phyloP scores from a whole-genome alignment of 2,797 vertebrate species.

The Labeo calbasu region DNA sequence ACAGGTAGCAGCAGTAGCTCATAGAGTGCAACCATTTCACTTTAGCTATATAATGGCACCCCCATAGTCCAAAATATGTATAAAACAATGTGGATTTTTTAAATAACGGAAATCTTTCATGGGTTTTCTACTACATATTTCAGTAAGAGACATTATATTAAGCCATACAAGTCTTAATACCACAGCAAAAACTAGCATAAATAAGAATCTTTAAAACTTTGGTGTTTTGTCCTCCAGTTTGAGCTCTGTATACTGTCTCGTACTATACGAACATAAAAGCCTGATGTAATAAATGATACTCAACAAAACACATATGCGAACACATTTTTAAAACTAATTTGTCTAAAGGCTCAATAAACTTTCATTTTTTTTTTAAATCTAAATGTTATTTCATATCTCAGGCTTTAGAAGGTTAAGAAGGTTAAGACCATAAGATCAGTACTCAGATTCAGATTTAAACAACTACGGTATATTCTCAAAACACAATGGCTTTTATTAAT shows the following conservation, averaged over 20 bases:
- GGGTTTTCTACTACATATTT: too few relatives aligned
- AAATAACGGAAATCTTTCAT: too few relatives aligned
- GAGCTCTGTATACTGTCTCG: neutral
- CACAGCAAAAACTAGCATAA: too few relatives aligned
- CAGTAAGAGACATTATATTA: too few relatives aligned
- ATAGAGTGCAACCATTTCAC: too few relatives aligned
- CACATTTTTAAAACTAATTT: neutral
- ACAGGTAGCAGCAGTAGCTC: too few relatives aligned
- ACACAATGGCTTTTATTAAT: constrained; percentile 1
- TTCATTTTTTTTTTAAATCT: too few relatives aligned
- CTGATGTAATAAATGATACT: neutral
- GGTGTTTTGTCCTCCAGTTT: neutral
- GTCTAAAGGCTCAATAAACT: neutral
- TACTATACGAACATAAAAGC: neutral
- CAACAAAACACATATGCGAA: neutral
- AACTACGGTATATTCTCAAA: neutral
- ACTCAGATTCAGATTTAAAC: neutral
- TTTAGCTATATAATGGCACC: too few relatives aligned
- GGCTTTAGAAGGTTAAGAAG: neutral
- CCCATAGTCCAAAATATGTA: too few relatives aligned
- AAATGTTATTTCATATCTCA: neutral
- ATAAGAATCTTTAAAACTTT: too few relatives aligned
- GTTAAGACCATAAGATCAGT: neutral
- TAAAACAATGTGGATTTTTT: too few relatives aligned
- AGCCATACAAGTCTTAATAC: too few relatives aligned